Evolutionary conservation across 2,888 invertebrate species (phyloP).

Genomic region (Lycocerus yunnanus): DNA sequence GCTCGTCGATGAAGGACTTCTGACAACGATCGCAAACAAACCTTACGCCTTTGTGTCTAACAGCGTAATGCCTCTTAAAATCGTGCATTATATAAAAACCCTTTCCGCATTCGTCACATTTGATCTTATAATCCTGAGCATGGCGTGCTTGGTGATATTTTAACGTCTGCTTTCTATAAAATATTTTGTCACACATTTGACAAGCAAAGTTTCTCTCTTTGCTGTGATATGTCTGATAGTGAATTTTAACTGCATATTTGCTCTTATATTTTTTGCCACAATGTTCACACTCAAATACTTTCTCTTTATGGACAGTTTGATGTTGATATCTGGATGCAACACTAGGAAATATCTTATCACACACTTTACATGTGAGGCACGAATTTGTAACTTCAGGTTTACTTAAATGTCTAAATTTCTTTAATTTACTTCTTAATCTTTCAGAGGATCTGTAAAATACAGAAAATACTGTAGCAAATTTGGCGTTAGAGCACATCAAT

Average conservation of each 20-base stretch:
- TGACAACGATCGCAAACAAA: slow-evolving; percentile 30
- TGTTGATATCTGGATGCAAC: slow-evolving; percentile 9
- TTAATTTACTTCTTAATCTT: slow-evolving; percentile 36
- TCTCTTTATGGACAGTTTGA: slow-evolving; percentile 13
- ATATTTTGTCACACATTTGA: slow-evolving; percentile 51
- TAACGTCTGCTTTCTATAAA: slow-evolving; percentile 28
- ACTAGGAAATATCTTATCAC: slow-evolving; percentile 15
- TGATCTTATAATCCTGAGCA: slow-evolving; percentile 33
- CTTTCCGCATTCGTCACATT: slow-evolving; percentile 38
- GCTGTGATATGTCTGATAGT: slow-evolving; percentile 35
- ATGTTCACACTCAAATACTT: slow-evolving; percentile 18
- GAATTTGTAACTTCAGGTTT: neutral
- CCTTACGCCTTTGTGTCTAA: slow-evolving; percentile 31
- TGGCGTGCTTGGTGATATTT: slow-evolving; percentile 47
- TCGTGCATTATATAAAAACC: slow-evolving; percentile 34
- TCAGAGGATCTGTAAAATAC: slow-evolving; percentile 13
- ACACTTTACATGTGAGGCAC: slow-evolving; percentile 1
- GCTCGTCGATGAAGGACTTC: slow-evolving; percentile 32
- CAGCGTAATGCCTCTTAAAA: slow-evolving; percentile 33
- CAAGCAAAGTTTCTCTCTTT: slow-evolving; percentile 38
- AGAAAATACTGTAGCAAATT: neutral
- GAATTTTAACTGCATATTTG: slow-evolving; percentile 50
- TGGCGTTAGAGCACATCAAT: neutral
- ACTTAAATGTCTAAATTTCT: slow-evolving; percentile 31
- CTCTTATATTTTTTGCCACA: slow-evolving; percentile 31